Conservation (phyloP, 2,797 vertebrate species). For the Neomorphus geoffroyi region DNA sequence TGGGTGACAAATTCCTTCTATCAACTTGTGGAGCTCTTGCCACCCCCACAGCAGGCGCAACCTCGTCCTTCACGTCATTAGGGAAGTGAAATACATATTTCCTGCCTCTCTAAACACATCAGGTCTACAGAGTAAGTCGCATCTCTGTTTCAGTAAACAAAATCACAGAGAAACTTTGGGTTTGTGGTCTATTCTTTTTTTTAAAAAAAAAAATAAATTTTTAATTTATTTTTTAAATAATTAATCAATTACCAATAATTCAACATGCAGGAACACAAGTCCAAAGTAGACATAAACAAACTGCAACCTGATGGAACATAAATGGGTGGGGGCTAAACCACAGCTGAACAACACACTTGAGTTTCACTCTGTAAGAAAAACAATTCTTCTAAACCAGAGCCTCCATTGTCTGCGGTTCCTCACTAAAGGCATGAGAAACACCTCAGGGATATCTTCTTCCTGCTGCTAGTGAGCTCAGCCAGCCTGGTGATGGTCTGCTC, state of each 20-base stretch:
- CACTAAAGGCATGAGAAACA: not conserved
- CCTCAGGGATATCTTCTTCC: not conserved
- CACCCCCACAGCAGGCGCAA: not conserved
- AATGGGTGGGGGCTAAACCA: not conserved
- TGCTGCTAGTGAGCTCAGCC: not conserved
- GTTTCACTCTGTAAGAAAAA: not conserved
- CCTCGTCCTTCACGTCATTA: not conserved
- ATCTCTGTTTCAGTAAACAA: not conserved
- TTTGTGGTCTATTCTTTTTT: not conserved
- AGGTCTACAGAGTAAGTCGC: not conserved
- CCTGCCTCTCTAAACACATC: not conserved
- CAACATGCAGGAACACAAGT: not conserved
- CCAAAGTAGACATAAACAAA: not conserved
- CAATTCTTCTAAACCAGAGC: not conserved
- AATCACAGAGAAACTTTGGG: fast-evolving
- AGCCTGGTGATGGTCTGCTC: not conserved
- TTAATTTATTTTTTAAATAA: not conserved
- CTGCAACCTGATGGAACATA: not conserved
- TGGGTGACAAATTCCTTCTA: not conserved
- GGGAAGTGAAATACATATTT: not conserved
- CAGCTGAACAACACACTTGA: not conserved
- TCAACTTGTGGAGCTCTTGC: not conserved
- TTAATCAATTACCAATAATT: not conserved
- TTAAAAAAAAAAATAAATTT: not conserved
- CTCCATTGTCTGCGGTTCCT: not conserved